A percentile compares a stretch with the other conserved stretches of the same genome.
Evolutionary conservation across 92 coral and sea anemone genomes (phyloP).

Genomic region (Isaurus tuberculatus): DNA sequence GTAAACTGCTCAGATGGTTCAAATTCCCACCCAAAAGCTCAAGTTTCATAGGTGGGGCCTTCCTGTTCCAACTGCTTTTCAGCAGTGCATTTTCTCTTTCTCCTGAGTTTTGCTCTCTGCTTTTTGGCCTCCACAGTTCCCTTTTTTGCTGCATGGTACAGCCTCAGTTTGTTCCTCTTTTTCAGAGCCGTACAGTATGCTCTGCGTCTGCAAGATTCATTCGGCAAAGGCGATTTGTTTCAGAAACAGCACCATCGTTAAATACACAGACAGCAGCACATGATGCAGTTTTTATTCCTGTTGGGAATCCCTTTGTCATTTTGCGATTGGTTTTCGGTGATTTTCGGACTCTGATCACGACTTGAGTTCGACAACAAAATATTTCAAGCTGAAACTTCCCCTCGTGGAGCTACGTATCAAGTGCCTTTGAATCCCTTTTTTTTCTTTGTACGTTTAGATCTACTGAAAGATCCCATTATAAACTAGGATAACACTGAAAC

Average conservation of each 20-base stretch:
- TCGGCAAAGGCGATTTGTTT: not conserved
- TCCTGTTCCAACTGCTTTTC: conserved; percentile 19
- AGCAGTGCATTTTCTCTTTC: conserved; percentile 22
- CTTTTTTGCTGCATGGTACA: conserved; percentile 21
- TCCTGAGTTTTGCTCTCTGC: conserved; percentile 21
- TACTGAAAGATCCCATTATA: conserved; percentile 19
- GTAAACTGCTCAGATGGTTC: not conserved
- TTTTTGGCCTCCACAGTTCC: conserved; percentile 27
- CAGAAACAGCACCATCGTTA: conserved; percentile 19
- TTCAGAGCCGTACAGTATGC: conserved; percentile 4
- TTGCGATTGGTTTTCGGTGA: not conserved
- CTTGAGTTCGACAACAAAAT: conserved; percentile 5
- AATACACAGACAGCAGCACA: conserved; percentile 19
- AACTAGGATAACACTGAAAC: not conserved
- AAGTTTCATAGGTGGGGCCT: conserved; percentile 21
- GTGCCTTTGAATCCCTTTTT: conserved; percentile 27
- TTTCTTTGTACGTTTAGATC: conserved; percentile 14
- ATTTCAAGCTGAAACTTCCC: not conserved
- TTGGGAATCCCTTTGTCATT: conserved; percentile 28
- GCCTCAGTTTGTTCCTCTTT: not conserved
- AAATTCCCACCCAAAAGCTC: conserved; percentile 17
- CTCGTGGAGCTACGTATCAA: not conserved
- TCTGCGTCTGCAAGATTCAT: conserved; percentile 28
- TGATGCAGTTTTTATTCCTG: conserved; percentile 18
- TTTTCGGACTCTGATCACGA: not conserved